Conservation (phyloP, 92 coral and sea anemone species). For the Zoanthus sociatus region DNA sequence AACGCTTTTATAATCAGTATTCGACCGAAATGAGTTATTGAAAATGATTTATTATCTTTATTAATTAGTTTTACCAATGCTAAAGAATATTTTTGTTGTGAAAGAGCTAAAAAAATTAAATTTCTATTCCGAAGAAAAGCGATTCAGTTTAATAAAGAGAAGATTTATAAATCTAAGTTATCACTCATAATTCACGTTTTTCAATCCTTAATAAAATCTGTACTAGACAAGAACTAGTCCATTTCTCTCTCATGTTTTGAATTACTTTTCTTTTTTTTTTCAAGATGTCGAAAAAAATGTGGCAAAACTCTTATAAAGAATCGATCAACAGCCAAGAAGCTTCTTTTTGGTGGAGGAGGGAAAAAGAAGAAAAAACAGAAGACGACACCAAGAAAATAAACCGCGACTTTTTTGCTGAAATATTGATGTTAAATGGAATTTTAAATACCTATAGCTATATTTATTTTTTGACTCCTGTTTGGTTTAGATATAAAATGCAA, state of each 20-base stretch:
- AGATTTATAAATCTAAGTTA: too few relatives aligned
- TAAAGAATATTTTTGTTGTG: not conserved
- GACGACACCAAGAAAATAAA: not conserved
- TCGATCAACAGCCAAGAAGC: slow-evolving; percentile 19
- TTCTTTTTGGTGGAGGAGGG: slow-evolving; percentile 39
- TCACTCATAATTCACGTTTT: too few relatives aligned
- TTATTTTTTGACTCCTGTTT: not conserved
- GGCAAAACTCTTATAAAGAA: slow-evolving; percentile 41
- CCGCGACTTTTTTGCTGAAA: not conserved
- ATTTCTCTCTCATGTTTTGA: not conserved
- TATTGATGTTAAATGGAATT: not conserved
- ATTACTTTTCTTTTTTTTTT: not conserved
- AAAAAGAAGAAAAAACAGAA: slow-evolving; percentile 45
- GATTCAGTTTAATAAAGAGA: too few relatives aligned
- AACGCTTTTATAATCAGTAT: not conserved
- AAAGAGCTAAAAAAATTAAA: not conserved
- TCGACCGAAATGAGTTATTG: not conserved
- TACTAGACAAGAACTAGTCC: not conserved
- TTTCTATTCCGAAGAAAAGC: too few relatives aligned
- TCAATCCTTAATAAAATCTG: too few relatives aligned
- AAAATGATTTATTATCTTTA: not conserved
- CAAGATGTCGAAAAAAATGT: slow-evolving; percentile 45
- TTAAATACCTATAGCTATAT: not conserved
- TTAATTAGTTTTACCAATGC: not conserved
- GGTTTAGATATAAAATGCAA: not conserved